These are phyloP conservation scores for Caenorhabditis sp. DNA, from an alignment of 2,888 invertebrate genomes.

Conservation along the genomic window DNA sequence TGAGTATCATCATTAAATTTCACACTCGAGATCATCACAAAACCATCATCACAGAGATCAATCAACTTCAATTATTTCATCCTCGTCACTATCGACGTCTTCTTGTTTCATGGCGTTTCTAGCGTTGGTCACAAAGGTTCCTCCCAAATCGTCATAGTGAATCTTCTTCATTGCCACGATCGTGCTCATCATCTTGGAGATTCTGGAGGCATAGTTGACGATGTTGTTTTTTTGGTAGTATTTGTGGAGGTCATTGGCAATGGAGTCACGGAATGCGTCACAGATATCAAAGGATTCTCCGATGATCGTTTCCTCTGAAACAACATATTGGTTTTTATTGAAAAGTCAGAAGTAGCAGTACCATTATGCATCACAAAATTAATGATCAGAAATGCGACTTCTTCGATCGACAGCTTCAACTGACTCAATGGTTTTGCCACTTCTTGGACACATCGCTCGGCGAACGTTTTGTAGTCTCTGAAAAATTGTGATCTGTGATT, in stretches of 20 bases:
- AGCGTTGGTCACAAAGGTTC: conserved; percentile 23
- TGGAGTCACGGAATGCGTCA: conserved; percentile 45
- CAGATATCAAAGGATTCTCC: conserved; percentile 48
- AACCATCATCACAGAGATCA: conserved; percentile 11
- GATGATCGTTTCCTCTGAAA: conserved; percentile 56
- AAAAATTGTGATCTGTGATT: conserved; percentile 27
- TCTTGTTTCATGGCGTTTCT: conserved; percentile 7
- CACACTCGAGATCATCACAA: background rate
- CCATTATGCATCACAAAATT: conserved; percentile 59
- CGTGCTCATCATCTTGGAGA: conserved; percentile 52
- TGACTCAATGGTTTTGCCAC: conserved; percentile 56
- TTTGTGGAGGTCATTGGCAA: conserved; percentile 54
- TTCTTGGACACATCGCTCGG: conserved; percentile 53
- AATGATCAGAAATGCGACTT: conserved; percentile 50
- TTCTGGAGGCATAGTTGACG: conserved; percentile 49
- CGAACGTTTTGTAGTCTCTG: conserved; percentile 60
- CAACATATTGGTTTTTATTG: background rate
- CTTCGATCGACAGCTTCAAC: conserved; percentile 48
- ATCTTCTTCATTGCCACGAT: conserved; percentile 46
- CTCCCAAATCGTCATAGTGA: conserved; percentile 55
- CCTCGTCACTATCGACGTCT: background rate
- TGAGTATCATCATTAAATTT: background rate
- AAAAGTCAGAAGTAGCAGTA: background rate
- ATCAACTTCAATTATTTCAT: conserved; percentile 17
- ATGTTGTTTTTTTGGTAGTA: conserved; percentile 46